Percentiles rank a stretch among this genome's conserved stretches.
Evolutionary conservation across 1,140 invertebrate species (phyloP).

Genomic region (Macrocentrus cingulum): DNA sequence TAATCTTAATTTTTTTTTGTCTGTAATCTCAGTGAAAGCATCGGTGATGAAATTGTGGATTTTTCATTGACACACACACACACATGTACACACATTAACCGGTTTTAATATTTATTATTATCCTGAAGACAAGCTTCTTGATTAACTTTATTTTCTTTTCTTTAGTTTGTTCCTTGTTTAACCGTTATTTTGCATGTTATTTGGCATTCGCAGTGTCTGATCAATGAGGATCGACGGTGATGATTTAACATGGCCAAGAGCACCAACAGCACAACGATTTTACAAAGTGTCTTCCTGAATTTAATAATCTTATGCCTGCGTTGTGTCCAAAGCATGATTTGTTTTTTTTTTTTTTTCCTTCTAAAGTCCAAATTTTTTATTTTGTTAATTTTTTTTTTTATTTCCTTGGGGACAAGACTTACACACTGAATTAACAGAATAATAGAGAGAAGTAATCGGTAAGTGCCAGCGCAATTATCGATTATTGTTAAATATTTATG

Average conservation of each 20-base stretch:
- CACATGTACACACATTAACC: not conserved
- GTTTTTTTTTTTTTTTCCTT: no score
- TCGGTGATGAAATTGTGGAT: constrained; percentile 10
- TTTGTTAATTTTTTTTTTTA: no score
- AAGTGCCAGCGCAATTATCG: no score
- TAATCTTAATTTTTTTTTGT: not conserved
- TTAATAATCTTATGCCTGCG: no score
- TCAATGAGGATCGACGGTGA: not conserved
- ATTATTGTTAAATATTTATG: no score
- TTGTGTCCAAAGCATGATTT: no score
- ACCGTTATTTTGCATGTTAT: not conserved
- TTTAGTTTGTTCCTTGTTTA: not conserved
- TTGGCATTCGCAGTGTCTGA: not conserved
- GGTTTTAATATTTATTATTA: not conserved
- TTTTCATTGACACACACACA: not conserved
- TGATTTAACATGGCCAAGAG: not conserved
- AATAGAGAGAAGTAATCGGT: no score
- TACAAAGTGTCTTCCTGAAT: not conserved
- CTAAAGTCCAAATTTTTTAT: no score
- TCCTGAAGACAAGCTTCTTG: not conserved
- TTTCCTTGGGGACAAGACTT: no score
- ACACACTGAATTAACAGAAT: no score
- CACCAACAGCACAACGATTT: not conserved
- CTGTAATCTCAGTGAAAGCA: constrained; percentile 14
- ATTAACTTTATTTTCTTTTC: constrained; percentile 1